Conservation (phyloP, 2,113 vertebrate species). For the Anguilla japonica region DNA sequence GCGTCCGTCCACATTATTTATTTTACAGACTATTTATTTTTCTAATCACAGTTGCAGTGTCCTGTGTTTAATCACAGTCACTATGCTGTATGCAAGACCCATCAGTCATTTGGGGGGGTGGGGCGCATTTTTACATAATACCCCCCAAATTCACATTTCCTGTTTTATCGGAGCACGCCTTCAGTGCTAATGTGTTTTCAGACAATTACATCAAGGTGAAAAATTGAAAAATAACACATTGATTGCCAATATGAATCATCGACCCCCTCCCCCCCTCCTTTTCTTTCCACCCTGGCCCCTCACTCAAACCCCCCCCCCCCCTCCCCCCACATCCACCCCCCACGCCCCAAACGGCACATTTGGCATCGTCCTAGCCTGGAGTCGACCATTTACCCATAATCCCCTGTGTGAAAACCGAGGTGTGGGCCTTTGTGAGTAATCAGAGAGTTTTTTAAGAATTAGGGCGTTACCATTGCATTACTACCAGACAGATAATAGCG, state of each 20-base stretch:
- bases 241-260: conserved; percentile 68
- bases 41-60: conserved; percentile 51
- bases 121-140: conserved; percentile 52
- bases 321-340: conserved; percentile 39
- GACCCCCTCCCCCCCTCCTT: not conserved
- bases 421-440: conserved; percentile 14
- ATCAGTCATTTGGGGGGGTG: conserved; percentile 65
- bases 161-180: conserved; percentile 47
- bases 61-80: conserved; percentile 46
- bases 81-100: conserved; percentile 43
- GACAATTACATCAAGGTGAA: conserved; percentile 69
- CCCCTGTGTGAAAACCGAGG: conserved; percentile 35
- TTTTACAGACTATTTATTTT: conserved; percentile 61
- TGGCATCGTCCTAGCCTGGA: not conserved
- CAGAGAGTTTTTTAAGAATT: conserved; percentile 28
- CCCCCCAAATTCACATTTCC: conserved; percentile 61
- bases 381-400: conserved; percentile 33
- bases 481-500: conserved; percentile 41
- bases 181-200: conserved; percentile 71
- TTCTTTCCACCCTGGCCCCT: not conserved
- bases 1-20: conserved; percentile 48
- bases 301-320: conserved; percentile 29
- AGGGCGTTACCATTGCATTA: conserved; percentile 34
- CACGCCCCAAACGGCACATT: conserved; percentile 50
- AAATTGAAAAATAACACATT: conserved; percentile 63